Conservation (phyloP, 2,888 invertebrate genomes). For the Zonitis immaculata region DNA sequence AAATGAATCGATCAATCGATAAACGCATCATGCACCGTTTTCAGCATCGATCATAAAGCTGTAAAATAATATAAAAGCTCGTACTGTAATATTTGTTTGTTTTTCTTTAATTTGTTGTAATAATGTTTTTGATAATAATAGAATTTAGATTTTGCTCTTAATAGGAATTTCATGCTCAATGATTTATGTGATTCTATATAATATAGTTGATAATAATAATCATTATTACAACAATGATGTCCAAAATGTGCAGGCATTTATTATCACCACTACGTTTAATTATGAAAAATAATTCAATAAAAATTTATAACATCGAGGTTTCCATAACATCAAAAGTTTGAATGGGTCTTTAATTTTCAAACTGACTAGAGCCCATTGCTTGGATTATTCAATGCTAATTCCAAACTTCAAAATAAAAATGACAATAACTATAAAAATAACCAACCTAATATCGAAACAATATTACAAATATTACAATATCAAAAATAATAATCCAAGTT, state of each 20-base stretch:
- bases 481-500: conserved; percentile 8
- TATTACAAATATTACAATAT: too few relatives aligned
- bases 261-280: conserved; percentile 30
- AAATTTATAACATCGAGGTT: conserved; percentile 28
- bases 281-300: conserved; percentile 24
- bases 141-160: not conserved
- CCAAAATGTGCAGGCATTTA: conserved; percentile 32
- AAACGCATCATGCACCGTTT: conserved; percentile 18
- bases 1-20: conserved; percentile 2
- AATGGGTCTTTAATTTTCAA: conserved; percentile 14
- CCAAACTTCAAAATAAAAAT: not conserved
- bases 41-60: conserved; percentile 28
- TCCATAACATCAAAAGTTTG: conserved; percentile 31
- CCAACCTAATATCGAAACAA: too few relatives aligned
- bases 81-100: conserved; percentile 11
- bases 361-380: conserved; percentile 10
- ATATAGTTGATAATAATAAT: conserved; percentile 13
- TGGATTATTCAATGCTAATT: not conserved
- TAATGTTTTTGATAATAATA: conserved; percentile 21
- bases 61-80: conserved; percentile 26
- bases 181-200: conserved; percentile 8
- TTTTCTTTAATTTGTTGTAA: conserved; percentile 29
- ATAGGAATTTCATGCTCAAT: not conserved
- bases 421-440: too few relatives aligned
- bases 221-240: conserved; percentile 25